phyloP scores from a whole-genome alignment of 2,113 vertebrate species.

The Ophthalmolycus amberensis region DNA sequence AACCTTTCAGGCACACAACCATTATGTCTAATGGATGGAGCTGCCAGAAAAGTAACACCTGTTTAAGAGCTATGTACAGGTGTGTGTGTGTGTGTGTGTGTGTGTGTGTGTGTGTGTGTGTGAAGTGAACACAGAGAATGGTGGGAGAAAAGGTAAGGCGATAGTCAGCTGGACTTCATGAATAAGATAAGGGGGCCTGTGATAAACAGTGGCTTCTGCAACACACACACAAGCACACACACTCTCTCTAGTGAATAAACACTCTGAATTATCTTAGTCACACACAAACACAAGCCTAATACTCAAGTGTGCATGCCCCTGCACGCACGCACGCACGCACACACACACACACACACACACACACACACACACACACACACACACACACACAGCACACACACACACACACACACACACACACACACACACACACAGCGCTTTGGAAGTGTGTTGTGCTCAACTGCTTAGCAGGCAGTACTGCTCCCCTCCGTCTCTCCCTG shows the following conservation, averaged over 20 bases:
- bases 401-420: conserved; percentile 5
- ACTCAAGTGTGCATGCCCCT: too few relatives aligned
- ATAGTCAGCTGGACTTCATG: conserved; percentile 47
- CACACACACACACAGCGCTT: conserved; percentile 23
- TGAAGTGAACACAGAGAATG: background rate
- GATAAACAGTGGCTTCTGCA: conserved; percentile 50
- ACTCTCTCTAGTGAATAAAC: background rate
- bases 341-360: conserved; percentile 27
- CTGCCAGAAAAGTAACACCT: conserved; percentile 59
- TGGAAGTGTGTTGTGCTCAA: conserved; percentile 39
- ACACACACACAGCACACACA: conserved; percentile 14
- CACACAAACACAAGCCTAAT: conserved; percentile 24
- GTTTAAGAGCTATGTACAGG: conserved; percentile 35
- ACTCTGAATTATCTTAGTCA: background rate
- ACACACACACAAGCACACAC: conserved; percentile 14
- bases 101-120: conserved; percentile 1
- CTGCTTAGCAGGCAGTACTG: conserved; percentile 73
- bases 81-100: conserved; percentile 19
- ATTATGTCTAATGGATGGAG: conserved; percentile 60
- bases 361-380: conserved; percentile 9
- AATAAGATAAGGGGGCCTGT: conserved; percentile 56
- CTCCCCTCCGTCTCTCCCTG: conserved; percentile 51
- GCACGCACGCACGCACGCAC: background rate
- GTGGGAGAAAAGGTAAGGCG: conserved; percentile 10
- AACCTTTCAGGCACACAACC: conserved; percentile 35